Evolutionary conservation across 1,140 invertebrate genomes (phyloP), one percentile per base, ranked within the genome.

Genomic region (Drosophila repleta): DNA sequence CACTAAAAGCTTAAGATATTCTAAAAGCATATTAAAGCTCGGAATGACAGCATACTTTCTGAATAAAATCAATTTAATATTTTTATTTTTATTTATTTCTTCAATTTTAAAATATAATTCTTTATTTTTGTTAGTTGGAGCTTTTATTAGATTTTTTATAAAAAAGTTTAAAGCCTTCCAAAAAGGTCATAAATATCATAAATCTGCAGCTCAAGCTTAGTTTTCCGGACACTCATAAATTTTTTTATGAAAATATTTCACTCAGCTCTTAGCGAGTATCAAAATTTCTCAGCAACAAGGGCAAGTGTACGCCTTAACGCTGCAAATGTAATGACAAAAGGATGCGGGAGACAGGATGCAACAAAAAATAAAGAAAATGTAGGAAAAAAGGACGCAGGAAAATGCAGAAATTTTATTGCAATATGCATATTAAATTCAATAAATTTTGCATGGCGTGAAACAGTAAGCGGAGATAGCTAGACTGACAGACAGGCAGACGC

Each of bases 351-450:
- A 43, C 39, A 43, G 39, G 39, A 43, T 18, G 4, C 39, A 41
- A 43, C 24, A 58, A 11, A 18, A 62, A 35, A 24, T 10, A 37
- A 26, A 10, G 7, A 26, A 15, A 58, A 29, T 32, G 69, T 37
- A 32, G 35, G 52, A 61, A 45, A 57, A 18, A 45, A 18, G 13
- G n/a, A 37, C 48, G 39, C 32, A 43, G 20, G 49, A 79, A 84
- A 81, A 60, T 78, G 65, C 74, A 85, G 77, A 80, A 62, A 81
- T 81, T 81, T 78, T 66, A 67, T 74, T 75, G 71, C 82, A 85
- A 87, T 85, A 85, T 85, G 82, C 82, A 85, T 87, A 82, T 87
- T 85, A 85, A 85, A 85, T 85, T 85, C 82, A 87, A 87, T 85
- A 87, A 85, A 85, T 85, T 85, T 81, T 49, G 64, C 35, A 41